A percentile compares a stretch with the other conserved stretches of the same genome.
These are phyloP conservation scores for Hirtodrosophila alboralis DNA, from an alignment of 2,888 invertebrate genomes.

Conservation along the genomic window DNA sequence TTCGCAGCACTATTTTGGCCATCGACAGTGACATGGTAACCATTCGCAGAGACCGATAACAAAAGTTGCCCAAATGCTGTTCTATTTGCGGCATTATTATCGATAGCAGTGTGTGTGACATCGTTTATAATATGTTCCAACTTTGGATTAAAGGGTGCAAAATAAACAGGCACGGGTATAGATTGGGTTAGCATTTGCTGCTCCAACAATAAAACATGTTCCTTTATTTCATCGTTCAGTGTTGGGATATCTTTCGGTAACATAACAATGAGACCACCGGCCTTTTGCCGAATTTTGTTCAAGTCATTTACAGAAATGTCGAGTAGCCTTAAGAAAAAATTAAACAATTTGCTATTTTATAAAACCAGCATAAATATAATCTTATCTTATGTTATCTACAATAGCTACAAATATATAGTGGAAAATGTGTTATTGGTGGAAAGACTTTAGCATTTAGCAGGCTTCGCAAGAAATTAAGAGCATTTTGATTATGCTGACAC, in stretches of 20 bases:
- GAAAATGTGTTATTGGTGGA: too few relatives aligned
- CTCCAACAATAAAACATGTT: slow-evolving; percentile 92
- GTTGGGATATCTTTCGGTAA: slow-evolving; percentile 89
- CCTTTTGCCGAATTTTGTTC: slow-evolving; percentile 90
- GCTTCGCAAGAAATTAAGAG: too few relatives aligned
- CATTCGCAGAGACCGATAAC: slow-evolving; percentile 95
- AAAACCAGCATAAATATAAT: too few relatives aligned
- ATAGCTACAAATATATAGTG: too few relatives aligned
- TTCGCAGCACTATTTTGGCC: slow-evolving; percentile 89
- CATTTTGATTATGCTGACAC: too few relatives aligned
- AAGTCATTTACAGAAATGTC: slow-evolving; percentile 92
- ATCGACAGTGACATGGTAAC: slow-evolving; percentile 94
- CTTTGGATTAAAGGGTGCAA: slow-evolving; percentile 90
- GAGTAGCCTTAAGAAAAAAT: slow-evolving; percentile 85
- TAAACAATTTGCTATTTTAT: too few relatives aligned
- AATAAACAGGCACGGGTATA: slow-evolving; percentile 93
- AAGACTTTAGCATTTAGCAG: too few relatives aligned
- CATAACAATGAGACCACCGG: slow-evolving; percentile 93
- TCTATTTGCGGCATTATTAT: slow-evolving; percentile 84
- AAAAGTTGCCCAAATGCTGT: slow-evolving; percentile 93
- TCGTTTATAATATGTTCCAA: slow-evolving; percentile 91
- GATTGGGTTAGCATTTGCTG: slow-evolving; percentile 92
- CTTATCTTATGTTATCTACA: too few relatives aligned
- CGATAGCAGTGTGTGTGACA: slow-evolving; percentile 85
- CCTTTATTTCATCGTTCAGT: slow-evolving; percentile 88